Conservation (phyloP, 2,888 invertebrate genomes). For the Sisyra nigra region DNA sequence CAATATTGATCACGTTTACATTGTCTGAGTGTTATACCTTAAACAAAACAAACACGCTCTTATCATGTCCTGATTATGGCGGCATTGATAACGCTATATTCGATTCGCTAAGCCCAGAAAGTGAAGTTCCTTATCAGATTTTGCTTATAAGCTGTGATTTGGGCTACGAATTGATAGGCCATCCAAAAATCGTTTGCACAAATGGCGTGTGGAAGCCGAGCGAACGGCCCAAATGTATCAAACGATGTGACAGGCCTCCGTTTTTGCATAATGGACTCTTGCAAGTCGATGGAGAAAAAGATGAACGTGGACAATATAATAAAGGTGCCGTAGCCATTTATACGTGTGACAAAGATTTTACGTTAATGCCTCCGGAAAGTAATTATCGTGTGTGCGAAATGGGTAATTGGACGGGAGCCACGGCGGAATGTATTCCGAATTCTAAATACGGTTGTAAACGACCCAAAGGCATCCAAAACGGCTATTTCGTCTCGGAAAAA, state of each 20-base stretch:
- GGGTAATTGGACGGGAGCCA: slow-evolving; percentile 26
- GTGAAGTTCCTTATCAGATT: slow-evolving; percentile 1
- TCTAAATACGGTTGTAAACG: slow-evolving; percentile 17
- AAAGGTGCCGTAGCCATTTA: slow-evolving; percentile 24
- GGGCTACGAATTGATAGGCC: slow-evolving; percentile 23
- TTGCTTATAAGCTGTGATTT: slow-evolving; percentile 19
- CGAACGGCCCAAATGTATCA: slow-evolving; percentile 17
- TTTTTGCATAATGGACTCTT: slow-evolving; percentile 21
- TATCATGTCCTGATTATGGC: slow-evolving; percentile 18
- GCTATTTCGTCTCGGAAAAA: slow-evolving; percentile 23
- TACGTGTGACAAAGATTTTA: slow-evolving; percentile 20
- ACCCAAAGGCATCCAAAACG: slow-evolving; percentile 21
- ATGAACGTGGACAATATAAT: slow-evolving; percentile 17
- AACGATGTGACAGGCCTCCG: slow-evolving; percentile 22
- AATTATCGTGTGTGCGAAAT: slow-evolving; percentile 24
- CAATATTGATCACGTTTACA: too few relatives aligned
- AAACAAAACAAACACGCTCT: slow-evolving; percentile 11
- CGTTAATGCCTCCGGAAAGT: slow-evolving; percentile 21
- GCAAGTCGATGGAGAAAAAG: slow-evolving; percentile 18
- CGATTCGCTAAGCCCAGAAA: slow-evolving; percentile 5
- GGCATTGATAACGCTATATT: slow-evolving; percentile 17
- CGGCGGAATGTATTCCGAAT: slow-evolving; percentile 19
- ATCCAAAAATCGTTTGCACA: slow-evolving; percentile 21
- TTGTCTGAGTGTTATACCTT: slow-evolving; percentile 1
- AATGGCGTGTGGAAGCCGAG: slow-evolving; percentile 22